Conservation (phyloP, 2,888 invertebrate genomes). For the Drosophila gaucha region DNA sequence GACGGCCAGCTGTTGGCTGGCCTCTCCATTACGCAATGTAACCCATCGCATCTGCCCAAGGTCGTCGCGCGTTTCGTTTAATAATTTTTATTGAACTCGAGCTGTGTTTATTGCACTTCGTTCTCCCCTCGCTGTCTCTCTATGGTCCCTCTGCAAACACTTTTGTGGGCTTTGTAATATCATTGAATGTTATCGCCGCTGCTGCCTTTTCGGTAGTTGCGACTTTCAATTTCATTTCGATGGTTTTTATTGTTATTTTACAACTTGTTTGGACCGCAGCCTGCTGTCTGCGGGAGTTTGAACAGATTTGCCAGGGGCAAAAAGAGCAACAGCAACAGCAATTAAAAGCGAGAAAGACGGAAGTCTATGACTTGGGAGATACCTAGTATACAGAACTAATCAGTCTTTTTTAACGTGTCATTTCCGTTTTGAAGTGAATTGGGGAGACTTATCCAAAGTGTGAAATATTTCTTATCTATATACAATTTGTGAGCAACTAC, state of each 20-base stretch:
- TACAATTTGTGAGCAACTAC: background rate
- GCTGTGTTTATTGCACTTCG: slow-evolving; percentile 22
- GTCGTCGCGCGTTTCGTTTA: slow-evolving; percentile 53
- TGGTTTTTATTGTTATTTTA: slow-evolving; percentile 74
- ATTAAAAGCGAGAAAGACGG: background rate
- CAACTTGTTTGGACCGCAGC: slow-evolving; percentile 62
- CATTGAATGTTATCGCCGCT: slow-evolving; percentile 34
- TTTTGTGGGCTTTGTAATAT: slow-evolving; percentile 31
- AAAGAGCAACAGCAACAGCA: slow-evolving; percentile 10
- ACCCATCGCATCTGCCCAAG: slow-evolving; percentile 68
- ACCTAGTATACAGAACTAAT: background rate
- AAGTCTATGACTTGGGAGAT: background rate
- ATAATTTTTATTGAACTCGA: slow-evolving; percentile 60
- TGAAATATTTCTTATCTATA: no score
- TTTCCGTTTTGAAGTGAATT: background rate
- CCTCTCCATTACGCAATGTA: slow-evolving; percentile 65
- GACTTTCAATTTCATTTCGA: slow-evolving; percentile 74
- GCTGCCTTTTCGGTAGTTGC: slow-evolving; percentile 33
- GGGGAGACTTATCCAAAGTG: background rate
- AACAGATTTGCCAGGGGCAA: slow-evolving; percentile 20
- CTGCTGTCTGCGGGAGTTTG: slow-evolving; percentile 15
- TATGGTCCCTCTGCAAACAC: slow-evolving; percentile 1
- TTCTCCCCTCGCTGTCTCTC: background rate
- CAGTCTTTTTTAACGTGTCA: background rate
- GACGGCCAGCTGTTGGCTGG: slow-evolving; percentile 38